Evolutionary conservation across 2,888 invertebrate species (phyloP), one percentile per base, ranked within the genome.

Genomic region (Philopedon plagiatum): DNA sequence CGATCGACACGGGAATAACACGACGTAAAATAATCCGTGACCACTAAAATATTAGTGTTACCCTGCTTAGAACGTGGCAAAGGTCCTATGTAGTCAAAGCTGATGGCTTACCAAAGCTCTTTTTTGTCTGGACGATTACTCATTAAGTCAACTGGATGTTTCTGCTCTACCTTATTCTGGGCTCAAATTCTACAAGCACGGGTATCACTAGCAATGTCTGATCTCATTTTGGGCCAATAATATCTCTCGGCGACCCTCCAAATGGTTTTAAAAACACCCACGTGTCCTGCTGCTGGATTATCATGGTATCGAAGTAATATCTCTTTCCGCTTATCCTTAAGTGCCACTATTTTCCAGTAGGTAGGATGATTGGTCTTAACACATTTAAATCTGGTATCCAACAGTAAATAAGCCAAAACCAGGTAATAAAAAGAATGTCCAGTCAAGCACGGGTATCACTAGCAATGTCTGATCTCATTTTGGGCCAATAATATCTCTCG

Each of bases 261-360:
- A 0, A 70, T 58, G 15, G 64, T 64, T 9, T 2, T 19, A 2
- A 18, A 0, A 11, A 73, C 39, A 19, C 60, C 62, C 4, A 15
- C 39, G 4, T 39, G 23, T 56, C 67, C 62, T 3, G 62, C 15
- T n/a, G 51, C 9, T 15, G 57, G 46, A 0, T 41, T 11, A 46
- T 71, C 46, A 19, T 71, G 71, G 32, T 29, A 49, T 11, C 26
- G 21, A 9, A 49, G 3, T 5, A 70, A 9, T 32, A 70, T 49
- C 4, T 63, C 46, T n/a, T 49, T 41, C 1, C 70, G 21, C 5
- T 39, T 15, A 23, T 65, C 65, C 13, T 71, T 71, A 2, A 65
- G 71, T 7, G 66, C 65, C 2, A 71, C 71, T 8, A 58, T 46
- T 49, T 64, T 61, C 72, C 72, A 72, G 13, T 5, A 51, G 34